Percentiles rank a stretch among this genome's conserved stretches.
These are phyloP conservation scores for Pyrgus malvae DNA, from an alignment of 2,888 invertebrate genomes.

Conservation along the genomic window DNA sequence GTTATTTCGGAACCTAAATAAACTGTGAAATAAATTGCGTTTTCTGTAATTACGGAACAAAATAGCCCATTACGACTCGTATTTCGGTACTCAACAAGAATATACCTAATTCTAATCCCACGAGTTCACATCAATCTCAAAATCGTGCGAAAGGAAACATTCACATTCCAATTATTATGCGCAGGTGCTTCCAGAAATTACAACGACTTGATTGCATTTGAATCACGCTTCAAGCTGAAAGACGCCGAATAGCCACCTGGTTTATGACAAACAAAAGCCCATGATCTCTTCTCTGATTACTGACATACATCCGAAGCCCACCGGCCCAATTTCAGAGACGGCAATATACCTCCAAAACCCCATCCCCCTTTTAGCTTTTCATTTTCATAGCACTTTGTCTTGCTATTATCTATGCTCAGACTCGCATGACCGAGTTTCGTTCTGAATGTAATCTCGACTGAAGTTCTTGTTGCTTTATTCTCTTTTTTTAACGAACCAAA, in stretches of 20 bases:
- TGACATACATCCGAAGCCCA: conserved; percentile 15
- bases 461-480: conserved; percentile 3
- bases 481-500: conserved; percentile 7
- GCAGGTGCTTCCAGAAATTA: background rate
- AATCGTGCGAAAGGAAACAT: background rate
- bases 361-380: conserved; percentile 17
- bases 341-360: background rate
- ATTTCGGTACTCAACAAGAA: background rate
- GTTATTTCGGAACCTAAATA: background rate
- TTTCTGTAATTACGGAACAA: background rate
- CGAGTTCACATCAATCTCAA: background rate
- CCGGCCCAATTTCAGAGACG: conserved; percentile 14
- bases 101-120: background rate
- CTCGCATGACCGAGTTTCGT: conserved; percentile 21
- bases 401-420: conserved; percentile 17
- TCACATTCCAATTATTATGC: background rate
- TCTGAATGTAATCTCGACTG: conserved; percentile 22
- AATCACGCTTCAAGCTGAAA: background rate
- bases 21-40: background rate
- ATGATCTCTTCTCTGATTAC: conserved; percentile 7
- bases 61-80: background rate
- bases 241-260: background rate
- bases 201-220: background rate
- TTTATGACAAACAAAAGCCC: background rate
- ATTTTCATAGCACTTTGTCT: conserved; percentile 26